Base-by-base conservation (phyloP, 2,113 vertebrate species). In the Lophotis ruficrista region DNA sequence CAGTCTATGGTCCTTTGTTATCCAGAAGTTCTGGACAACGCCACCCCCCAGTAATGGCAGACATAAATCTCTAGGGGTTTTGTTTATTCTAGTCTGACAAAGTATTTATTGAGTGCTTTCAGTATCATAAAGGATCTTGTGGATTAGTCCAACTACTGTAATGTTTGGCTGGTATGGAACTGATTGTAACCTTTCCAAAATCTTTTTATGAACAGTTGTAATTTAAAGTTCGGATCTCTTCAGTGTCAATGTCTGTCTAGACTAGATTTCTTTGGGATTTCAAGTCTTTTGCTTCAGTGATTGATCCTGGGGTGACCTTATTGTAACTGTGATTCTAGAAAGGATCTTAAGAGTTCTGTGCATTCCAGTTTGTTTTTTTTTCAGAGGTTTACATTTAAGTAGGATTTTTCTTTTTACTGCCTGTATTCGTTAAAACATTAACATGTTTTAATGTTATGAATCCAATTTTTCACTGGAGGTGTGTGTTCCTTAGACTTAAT, bases 1-100 rank as follows among this genome's bases (percentile, higher is more conserved):
- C 48, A 60, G 23, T 14, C 37, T 35, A 2, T 92, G 54, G 14
- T 43, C 38, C 45, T 72, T 61, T 81, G 43, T 38, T 45, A 45
- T 18, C 43, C 53, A 72, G 66, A 73, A 65, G 22, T 83, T 75
- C 41, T 89, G 66, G 43, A 43, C 16, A 43, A 25, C 14, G 7
- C 2, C 15, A 19, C 21, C 4, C 28, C 12, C 10, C n/a, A 35
- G 0, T 23, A 65, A 43, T 1, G 4, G 13, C 28, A 45, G 31
- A 11, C 7, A 12, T 20, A 45, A 72, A 50, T 31, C 4, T 33
- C 14, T 58, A 17, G 9, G 7, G 12, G 6, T 12, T 43, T 58
- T 48, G 9, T 65, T 89, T 76, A 33, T 43, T 90, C 71, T 24
- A 27, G 23, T 65, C 45, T 60, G 64, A 60, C 54, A 69, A 80